Evolutionary conservation across 2,888 invertebrate genomes (phyloP).

Genomic region (Andrena fulva): DNA sequence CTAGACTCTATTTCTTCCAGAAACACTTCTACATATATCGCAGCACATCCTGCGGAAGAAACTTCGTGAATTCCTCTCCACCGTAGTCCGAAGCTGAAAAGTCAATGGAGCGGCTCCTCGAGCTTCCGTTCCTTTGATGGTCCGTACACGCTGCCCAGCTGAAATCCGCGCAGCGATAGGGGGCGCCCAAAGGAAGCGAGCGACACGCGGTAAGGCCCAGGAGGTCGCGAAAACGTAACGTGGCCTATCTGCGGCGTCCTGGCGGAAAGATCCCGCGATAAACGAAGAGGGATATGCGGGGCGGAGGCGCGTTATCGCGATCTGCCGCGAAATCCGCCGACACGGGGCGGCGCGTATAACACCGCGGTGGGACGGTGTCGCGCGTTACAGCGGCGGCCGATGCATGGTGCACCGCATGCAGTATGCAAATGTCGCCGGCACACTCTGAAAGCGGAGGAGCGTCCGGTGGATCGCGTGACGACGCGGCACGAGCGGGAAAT

Average conservation of each 20-base stretch:
- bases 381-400: conserved; percentile 42
- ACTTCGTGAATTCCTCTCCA: too few species aligned
- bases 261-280: conserved; percentile 49
- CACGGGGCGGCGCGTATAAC: conserved; percentile 33
- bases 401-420: conserved; percentile 42
- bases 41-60: too few species aligned
- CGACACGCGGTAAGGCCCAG: conserved; percentile 9
- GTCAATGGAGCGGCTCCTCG: too few species aligned
- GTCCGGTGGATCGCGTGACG: conserved; percentile 74
- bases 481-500: conserved; percentile 75
- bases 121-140: too few species aligned
- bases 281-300: conserved; percentile 41
- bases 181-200: background rate
- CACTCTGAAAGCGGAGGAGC: conserved; percentile 43
- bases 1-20: too few species aligned
- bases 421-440: conserved; percentile 67
- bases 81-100: too few species aligned
- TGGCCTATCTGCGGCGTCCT: conserved; percentile 23
- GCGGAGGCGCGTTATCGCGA: conserved; percentile 42
- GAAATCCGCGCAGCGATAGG: too few species aligned
- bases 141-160: too few species aligned
- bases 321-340: conserved; percentile 48
- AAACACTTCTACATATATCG: too few species aligned
- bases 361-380: conserved; percentile 26
- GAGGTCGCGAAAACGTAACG: conserved; percentile 36